Evolutionary conservation across 2,888 invertebrate species (phyloP).

Genomic region (Ochropleura leucogaster): DNA sequence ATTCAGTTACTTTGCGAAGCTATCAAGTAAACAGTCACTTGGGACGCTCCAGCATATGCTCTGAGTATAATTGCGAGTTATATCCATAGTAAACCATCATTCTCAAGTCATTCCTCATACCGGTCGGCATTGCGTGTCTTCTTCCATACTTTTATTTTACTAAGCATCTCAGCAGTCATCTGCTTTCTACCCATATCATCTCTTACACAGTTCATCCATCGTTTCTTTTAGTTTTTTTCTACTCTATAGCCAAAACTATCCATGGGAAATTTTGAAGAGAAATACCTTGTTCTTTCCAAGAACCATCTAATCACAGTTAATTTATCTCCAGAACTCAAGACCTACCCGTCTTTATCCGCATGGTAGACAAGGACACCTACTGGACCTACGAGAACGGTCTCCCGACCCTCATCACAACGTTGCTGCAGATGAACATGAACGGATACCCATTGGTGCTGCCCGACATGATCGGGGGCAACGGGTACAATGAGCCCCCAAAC

Average conservation of each 20-base stretch:
- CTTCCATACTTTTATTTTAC: too few relatives aligned
- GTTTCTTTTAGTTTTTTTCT: not conserved
- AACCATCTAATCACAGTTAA: not conserved
- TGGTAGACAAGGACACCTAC: slow-evolving; percentile 94
- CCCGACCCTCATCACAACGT: slow-evolving; percentile 93
- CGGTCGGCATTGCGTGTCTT: not conserved
- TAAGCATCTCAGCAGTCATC: too few relatives aligned
- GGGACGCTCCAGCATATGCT: not conserved
- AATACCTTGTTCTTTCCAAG: not conserved
- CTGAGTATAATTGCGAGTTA: not conserved
- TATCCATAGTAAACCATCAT: not conserved
- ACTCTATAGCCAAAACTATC: not conserved
- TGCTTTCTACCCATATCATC: not conserved
- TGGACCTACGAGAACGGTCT: slow-evolving; percentile 93
- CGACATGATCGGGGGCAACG: slow-evolving; percentile 94
- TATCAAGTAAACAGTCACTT: not conserved
- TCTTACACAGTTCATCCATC: not conserved
- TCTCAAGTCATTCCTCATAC: too few relatives aligned
- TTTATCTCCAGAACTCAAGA: slow-evolving; percentile 90
- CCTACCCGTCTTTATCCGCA: slow-evolving; percentile 93
- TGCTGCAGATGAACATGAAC: slow-evolving; percentile 91
- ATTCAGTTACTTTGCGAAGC: not conserved
- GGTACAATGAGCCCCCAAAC: slow-evolving; percentile 85
- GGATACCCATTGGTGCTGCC: slow-evolving; percentile 94
- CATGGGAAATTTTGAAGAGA: not conserved